Percentiles rank a stretch among this genome's conserved stretches.
phyloP scores from a whole-genome alignment of 2,113 vertebrate genomes.

The Antechinus flavipes region DNA sequence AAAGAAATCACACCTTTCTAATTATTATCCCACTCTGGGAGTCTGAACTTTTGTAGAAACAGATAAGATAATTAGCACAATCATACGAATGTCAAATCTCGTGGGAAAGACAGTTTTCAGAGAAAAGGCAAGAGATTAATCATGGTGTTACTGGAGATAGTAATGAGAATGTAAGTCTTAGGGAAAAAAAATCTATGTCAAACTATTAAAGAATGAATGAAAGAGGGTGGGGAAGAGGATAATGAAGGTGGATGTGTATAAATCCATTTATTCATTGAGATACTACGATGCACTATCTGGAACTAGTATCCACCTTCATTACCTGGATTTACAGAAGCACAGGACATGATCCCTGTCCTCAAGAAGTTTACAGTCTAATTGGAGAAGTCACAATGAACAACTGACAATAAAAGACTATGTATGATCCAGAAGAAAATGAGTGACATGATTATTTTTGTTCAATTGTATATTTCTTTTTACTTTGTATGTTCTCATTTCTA shows the following conservation, averaged over 20 bases:
- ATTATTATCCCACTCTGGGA: neutral
- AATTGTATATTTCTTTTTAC: neutral
- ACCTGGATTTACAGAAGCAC: neutral
- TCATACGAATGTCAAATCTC: neutral
- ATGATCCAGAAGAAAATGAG: neutral
- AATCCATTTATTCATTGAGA: neutral
- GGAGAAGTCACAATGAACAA: neutral
- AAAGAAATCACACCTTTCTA: neutral
- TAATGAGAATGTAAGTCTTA: neutral
- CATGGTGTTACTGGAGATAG: neutral
- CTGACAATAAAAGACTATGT: neutral
- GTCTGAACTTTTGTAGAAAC: neutral
- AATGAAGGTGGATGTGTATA: neutral
- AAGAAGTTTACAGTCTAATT: neutral
- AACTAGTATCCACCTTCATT: neutral
- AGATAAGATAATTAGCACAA: conserved; percentile 3
- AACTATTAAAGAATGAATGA: neutral
- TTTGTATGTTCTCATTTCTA: neutral
- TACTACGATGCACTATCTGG: neutral
- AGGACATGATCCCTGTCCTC: neutral
- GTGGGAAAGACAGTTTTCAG: neutral
- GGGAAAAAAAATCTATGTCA: neutral
- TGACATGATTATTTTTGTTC: neutral
- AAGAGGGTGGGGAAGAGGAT: neutral
- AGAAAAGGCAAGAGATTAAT: neutral